A percentile compares a stretch with the other conserved stretches of the same genome.
Evolutionary conservation across 2,888 invertebrate genomes (phyloP).

Genomic region (Mimas tiliae): DNA sequence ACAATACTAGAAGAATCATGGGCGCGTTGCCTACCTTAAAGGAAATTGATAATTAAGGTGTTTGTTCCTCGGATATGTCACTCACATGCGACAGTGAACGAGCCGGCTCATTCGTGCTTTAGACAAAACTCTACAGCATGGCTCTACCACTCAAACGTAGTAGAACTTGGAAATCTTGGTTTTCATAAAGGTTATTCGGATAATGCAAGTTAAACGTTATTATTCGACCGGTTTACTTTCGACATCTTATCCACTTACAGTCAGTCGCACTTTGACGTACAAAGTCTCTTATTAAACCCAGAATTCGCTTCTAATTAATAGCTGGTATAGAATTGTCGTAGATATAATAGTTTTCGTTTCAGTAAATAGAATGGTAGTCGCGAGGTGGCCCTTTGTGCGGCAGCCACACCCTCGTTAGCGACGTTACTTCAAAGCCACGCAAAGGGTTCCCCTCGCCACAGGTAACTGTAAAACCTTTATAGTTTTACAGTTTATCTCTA

Average conservation of each 20-base stretch:
- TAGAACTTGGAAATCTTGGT: too few species aligned
- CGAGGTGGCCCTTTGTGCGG: constrained; percentile 52
- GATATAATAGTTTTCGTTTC: constrained; percentile 46
- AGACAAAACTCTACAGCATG: too few species aligned
- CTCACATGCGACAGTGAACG: too few species aligned
- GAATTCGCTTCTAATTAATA: constrained; percentile 43
- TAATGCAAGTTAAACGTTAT: not conserved
- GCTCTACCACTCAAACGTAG: too few species aligned
- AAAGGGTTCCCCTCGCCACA: constrained; percentile 36
- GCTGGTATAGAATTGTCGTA: constrained; percentile 35
- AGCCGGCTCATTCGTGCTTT: too few species aligned
- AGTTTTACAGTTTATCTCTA: constrained; percentile 52
- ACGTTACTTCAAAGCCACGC: constrained; percentile 54
- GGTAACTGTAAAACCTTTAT: constrained; percentile 43
- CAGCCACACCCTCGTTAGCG: constrained; percentile 55
- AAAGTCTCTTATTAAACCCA: constrained; percentile 17
- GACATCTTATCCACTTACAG: constrained; percentile 1
- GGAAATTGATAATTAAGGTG: too few species aligned
- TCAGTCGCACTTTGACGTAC: not conserved
- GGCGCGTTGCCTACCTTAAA: too few species aligned
- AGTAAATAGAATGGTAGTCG: constrained; percentile 50
- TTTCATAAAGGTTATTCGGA: too few species aligned
- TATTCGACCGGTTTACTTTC: not conserved
- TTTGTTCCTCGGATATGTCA: too few species aligned
- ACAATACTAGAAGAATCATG: too few species aligned